Conservation (phyloP, 2,797 vertebrate genomes). For the Anguilla obscura region DNA sequence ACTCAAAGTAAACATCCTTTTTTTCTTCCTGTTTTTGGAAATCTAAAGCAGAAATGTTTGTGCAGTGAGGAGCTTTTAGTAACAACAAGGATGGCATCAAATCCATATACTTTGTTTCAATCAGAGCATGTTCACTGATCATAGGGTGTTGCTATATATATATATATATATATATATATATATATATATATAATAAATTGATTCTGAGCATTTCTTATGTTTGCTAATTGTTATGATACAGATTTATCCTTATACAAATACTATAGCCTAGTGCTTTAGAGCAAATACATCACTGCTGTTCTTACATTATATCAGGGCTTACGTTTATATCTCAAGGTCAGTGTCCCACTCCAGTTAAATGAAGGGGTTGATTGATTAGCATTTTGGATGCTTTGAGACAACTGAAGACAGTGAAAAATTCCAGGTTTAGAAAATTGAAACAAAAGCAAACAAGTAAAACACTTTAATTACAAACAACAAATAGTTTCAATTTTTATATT, state of each 20-base stretch:
- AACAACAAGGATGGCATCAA: not conserved
- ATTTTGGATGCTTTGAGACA: not conserved
- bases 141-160: not conserved
- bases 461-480: not conserved
- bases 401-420: slow-evolving; percentile 16
- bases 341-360: not conserved
- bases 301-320: not conserved
- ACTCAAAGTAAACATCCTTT: slow-evolving; percentile 7
- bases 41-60: not conserved
- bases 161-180: not conserved
- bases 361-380: slow-evolving; percentile 20
- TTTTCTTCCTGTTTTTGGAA: not conserved
- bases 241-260: not conserved
- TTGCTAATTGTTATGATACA: not conserved
- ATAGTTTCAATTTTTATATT: not conserved
- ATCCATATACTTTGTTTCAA: not conserved
- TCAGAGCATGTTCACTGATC: not conserved
- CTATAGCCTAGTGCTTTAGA: not conserved
- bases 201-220: not conserved
- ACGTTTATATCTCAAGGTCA: slow-evolving; percentile 13
- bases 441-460: not conserved
- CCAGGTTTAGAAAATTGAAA: slow-evolving; percentile 19
- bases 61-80: not conserved
- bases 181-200: too few species aligned
- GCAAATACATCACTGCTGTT: not conserved